Evolutionary conservation across 2,888 invertebrate species (phyloP), one percentile per base, ranked within the genome.

Genomic region (Trissolcus japonicus): DNA sequence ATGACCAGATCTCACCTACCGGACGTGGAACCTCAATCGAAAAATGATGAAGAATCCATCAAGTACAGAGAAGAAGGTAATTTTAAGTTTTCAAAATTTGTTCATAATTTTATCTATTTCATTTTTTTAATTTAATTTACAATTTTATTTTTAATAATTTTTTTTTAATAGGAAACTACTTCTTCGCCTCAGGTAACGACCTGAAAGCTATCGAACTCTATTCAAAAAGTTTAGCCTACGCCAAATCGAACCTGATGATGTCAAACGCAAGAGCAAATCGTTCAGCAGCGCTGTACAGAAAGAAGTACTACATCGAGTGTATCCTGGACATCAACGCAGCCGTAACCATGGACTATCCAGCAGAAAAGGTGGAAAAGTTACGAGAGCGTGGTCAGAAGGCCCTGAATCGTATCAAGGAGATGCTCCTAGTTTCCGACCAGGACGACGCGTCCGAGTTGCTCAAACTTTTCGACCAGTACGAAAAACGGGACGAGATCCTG

Each of bases 261-360:
- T 83, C 88, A 2, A 82, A 87, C 21, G 89, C 89, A 11, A 81
- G 86, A 54, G 89, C 89, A n/a, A 89, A 89, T 80, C 84, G 89
- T 16, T 89, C 89, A 2, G 89, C 89, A 1, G 88, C 88, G 17
- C 80, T 89, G 6, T 89, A 87, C 60, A 82, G 88, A 35, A 87
- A 83, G 67, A 77, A 85, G 71, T 75, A 87, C 73, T 89, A 84
- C 54, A 84, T 85, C 46, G 87, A 88, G 59, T 89, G 89, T 62
- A 75, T 89, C 11, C 83, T 87, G 54, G 89, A 89, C 35, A 83
- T 89, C 35, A 86, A 88, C 51, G 80, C 85, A 7, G 88, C 89
- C 29, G 62, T 89, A 14, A 76, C 76, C 40, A 77, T 85, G 19
- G 86, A 83, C 11, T 89, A 89, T 80, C 87, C 89, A 1, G 80